phyloP scores from a whole-genome alignment of 1,140 invertebrate species.

The Meteorus sp. region DNA sequence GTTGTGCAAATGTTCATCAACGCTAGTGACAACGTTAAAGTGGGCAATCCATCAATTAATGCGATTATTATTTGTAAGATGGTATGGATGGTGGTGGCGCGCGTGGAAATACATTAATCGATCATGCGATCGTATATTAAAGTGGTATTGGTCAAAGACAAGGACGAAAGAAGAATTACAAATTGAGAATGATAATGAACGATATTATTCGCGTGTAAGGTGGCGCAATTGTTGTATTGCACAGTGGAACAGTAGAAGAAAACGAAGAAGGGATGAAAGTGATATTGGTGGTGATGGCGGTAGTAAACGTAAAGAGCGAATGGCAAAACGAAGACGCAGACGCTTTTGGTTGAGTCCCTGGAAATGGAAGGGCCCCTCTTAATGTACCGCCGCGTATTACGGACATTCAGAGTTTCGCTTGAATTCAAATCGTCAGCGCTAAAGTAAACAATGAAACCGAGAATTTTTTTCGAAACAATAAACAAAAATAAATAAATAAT shows the following conservation, averaged over 20 bases:
- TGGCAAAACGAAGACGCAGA: constrained; percentile 9
- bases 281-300: not conserved
- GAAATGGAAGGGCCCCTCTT: constrained; percentile 19
- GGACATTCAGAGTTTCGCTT: not conserved
- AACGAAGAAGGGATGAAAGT: not conserved
- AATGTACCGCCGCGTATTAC: not conserved
- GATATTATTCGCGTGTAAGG: constrained; percentile 8
- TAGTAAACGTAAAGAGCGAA: not conserved
- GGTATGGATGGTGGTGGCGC: not conserved
- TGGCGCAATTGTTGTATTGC: constrained; percentile 12
- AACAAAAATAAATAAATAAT: too few species aligned
- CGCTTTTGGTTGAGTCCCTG: constrained; percentile 2
- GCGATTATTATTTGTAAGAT: not conserved
- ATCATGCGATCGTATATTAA: not conserved
- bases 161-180: not conserved
- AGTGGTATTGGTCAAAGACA: not conserved
- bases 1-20: too few species aligned
- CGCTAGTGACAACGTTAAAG: not conserved
- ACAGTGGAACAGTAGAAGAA: constrained; percentile 2
- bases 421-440: not conserved
- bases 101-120: not conserved
- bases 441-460: too few species aligned
- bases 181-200: not conserved
- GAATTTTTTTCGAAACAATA: too few species aligned
- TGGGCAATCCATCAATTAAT: not conserved